phyloP scores from a whole-genome alignment of 2,113 vertebrate species.

The Forbesichthys papilliferus region DNA sequence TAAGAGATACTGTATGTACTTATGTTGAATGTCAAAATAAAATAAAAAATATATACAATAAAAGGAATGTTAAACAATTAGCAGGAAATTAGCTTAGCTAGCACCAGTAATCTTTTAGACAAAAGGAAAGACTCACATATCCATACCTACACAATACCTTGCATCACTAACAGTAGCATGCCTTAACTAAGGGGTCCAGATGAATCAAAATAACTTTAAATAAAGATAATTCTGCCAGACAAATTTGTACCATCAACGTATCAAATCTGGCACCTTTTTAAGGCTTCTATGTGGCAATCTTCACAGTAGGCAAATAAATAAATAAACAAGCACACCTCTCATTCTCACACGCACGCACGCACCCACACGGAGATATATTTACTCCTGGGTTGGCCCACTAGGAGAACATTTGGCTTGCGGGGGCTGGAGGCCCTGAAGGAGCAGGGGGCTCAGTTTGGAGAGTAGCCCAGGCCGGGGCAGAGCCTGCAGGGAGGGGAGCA shows the following conservation, averaged over 20 bases:
- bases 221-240: no score
- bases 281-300: neutral
- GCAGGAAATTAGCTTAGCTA: constrained; percentile 25
- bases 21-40: constrained; percentile 20
- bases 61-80: neutral
- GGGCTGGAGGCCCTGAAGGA: constrained; percentile 62
- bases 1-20: neutral
- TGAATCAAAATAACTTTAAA: no score
- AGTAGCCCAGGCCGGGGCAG: constrained; percentile 64
- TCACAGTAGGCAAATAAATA: neutral
- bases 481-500: constrained; percentile 74
- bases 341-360: neutral
- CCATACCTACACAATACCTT: no score
- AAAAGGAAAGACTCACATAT: no score
- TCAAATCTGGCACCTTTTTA: no score
- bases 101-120: constrained; percentile 45
- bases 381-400: constrained; percentile 65
- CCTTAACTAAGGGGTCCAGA: no score
- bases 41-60: no score
- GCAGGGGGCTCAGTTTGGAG: constrained; percentile 72
- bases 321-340: neutral
- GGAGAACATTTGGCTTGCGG: constrained; percentile 50
- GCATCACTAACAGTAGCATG: no score
- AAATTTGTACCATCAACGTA: no score
- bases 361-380: constrained; percentile 27